Percentiles rank a stretch among this genome's conserved stretches.
Conservation (phyloP, 2,113 vertebrate genomes). For the Protomyctophum bolini region DNA sequence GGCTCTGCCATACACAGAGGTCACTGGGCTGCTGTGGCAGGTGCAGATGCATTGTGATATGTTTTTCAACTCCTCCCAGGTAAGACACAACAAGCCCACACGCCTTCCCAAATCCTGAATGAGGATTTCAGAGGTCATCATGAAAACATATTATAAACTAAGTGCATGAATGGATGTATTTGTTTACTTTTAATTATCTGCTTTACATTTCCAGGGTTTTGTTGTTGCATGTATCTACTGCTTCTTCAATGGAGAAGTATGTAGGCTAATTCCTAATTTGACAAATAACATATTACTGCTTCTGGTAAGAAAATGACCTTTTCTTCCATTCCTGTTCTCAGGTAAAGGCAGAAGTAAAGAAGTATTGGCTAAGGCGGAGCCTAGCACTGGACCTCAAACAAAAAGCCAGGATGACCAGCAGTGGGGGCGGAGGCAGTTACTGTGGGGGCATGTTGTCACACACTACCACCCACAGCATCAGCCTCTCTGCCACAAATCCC, state of each 20-base stretch:
- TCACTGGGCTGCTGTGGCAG: constrained; percentile 82
- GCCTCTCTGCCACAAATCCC: constrained; percentile 65
- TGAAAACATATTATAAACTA: too few species aligned
- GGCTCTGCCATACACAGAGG: constrained; percentile 85
- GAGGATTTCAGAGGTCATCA: too few species aligned
- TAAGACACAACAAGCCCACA: constrained; percentile 44
- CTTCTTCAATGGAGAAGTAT: constrained; percentile 87
- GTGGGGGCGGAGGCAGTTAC: constrained; percentile 78
- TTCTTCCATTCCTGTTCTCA: constrained; percentile 34
- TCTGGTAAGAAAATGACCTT: not conserved
- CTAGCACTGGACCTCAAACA: constrained; percentile 80
- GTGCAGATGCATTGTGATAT: constrained; percentile 89
- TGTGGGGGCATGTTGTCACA: constrained; percentile 84
- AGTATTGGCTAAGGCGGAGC: constrained; percentile 82
- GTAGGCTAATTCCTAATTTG: not conserved
- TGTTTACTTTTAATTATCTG: not conserved
- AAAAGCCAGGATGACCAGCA: constrained; percentile 80
- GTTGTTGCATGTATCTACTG: constrained; percentile 87
- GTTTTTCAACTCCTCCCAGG: constrained; percentile 88
- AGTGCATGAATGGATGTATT: too few species aligned
- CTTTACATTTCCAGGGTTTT: constrained; percentile 75
- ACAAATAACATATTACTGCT: not conserved
- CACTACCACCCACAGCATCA: constrained; percentile 80
- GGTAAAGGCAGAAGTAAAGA: constrained; percentile 85
- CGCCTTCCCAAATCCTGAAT: not conserved